Evolutionary conservation across 2,113 vertebrate species (phyloP), one percentile per base, ranked within the genome.

Genomic region (Leuciscus idus): DNA sequence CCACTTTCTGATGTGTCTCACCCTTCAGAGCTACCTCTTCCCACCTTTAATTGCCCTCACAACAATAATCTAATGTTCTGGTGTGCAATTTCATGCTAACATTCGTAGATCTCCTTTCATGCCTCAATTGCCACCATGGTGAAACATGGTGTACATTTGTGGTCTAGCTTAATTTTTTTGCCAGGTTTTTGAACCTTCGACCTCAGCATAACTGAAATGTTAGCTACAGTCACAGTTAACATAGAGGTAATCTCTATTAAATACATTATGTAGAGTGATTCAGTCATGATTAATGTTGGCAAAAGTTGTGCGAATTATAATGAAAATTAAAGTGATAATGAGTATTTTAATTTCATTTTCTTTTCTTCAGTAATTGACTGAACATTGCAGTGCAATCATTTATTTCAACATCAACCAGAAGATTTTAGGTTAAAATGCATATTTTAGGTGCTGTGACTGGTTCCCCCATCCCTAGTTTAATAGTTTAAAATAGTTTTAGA

Each of bases 1-100:
- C 30, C n/a, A 70, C 75, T 86, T 55, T 88, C 70, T 75, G 79
- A 87, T 55, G 46, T 72, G 78, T 87, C 87, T 84, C 50, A 82
- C 84, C 90, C 70, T 88, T 57, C 72, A 83, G 76, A 89, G 39
- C 26, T 50, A 82, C 75, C 57, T 64, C 68, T 85, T 79, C 83
- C 13, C 15, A 81, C 59, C 15, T 81, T 48, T 64, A 55, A 81
- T 66, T 46, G 26, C n/a, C 79, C 23, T 64, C 15, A 10, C n/a
- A 46, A 48, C 2, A 2, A 64, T 79, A 79, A 59, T 61, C 77
- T 79, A 79, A 79, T 39, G 30, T 79, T 79, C 19, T 79, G 21
- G 61, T n/a, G 52, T 61, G 55, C 77, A 61, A 59, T 59, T 79
- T 79, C 76, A 57, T 59, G 33, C 76, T 36, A 36, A 39, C 30